Conservation (phyloP, 2,113 vertebrate species). For the Lathamus discolor region DNA sequence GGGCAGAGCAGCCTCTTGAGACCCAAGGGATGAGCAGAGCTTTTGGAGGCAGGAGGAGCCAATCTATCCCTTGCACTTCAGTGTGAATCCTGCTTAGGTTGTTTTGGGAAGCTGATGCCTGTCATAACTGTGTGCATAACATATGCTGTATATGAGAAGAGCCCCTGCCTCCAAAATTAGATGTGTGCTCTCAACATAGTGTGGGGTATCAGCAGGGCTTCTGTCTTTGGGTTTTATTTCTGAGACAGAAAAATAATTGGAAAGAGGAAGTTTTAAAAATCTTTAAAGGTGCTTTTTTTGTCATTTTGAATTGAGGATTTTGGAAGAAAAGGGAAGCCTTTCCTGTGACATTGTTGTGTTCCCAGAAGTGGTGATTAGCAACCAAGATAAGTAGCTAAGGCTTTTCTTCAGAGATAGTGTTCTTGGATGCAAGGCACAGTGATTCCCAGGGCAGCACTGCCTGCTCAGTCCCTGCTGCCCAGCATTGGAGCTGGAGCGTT, state of each 20-base stretch:
- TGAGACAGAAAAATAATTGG: background rate
- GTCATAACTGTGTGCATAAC: background rate
- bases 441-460: background rate
- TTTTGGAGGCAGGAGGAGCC: background rate
- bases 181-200: background rate
- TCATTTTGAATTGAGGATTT: background rate
- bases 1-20: background rate
- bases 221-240: background rate
- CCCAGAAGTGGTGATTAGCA: conserved; percentile 14
- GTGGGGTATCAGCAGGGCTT: background rate
- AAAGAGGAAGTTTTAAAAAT: background rate
- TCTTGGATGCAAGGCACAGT: background rate
- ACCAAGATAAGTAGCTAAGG: conserved; percentile 3
- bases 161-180: background rate
- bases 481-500: background rate
- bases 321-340: background rate
- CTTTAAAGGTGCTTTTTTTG: background rate
- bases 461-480: background rate
- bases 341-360: background rate
- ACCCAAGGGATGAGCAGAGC: background rate
- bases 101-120: background rate
- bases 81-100: background rate
- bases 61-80: background rate
- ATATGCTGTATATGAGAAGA: accelerated
- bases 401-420: background rate